Percentiles rank a stretch among this genome's conserved stretches.
These are phyloP conservation scores for Corythoichthys haematopterus DNA, from an alignment of 2,113 vertebrate genomes.

Conservation along the genomic window DNA sequence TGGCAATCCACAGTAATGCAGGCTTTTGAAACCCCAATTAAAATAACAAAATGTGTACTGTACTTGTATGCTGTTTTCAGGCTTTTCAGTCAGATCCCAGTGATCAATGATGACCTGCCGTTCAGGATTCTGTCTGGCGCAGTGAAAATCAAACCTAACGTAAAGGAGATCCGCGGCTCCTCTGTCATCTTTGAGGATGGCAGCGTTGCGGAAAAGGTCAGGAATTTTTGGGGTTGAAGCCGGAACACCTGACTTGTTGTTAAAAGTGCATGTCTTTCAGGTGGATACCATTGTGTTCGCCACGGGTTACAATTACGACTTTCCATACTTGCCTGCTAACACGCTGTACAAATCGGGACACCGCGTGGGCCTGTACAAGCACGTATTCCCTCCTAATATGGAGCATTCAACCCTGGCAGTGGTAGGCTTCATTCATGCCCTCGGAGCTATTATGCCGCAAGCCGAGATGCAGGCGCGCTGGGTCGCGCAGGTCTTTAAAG, in stretches of 20 bases:
- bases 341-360: constrained; percentile 67
- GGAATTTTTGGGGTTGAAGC: neutral
- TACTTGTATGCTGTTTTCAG: constrained; percentile 12
- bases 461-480: constrained; percentile 86
- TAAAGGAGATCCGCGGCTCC: constrained; percentile 77
- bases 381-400: constrained; percentile 75
- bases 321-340: constrained; percentile 76
- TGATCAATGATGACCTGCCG: constrained; percentile 83
- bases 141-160: constrained; percentile 78
- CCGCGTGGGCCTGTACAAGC: constrained; percentile 79
- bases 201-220: constrained; percentile 74
- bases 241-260: neutral
- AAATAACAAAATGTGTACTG: neutral
- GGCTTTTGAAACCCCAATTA: too few species aligned
- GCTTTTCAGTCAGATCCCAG: constrained; percentile 70
- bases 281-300: constrained; percentile 83
- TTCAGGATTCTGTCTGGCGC: constrained; percentile 79
- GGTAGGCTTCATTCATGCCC: constrained; percentile 79
- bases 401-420: constrained; percentile 83
- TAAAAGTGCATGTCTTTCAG: constrained; percentile 18
- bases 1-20: too few species aligned
- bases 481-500: constrained; percentile 79
- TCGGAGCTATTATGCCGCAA: constrained; percentile 84
- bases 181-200: constrained; percentile 81
- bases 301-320: constrained; percentile 84